Evolutionary conservation across 1,140 invertebrate genomes (phyloP).

Genomic region (Magallana angulata): DNA sequence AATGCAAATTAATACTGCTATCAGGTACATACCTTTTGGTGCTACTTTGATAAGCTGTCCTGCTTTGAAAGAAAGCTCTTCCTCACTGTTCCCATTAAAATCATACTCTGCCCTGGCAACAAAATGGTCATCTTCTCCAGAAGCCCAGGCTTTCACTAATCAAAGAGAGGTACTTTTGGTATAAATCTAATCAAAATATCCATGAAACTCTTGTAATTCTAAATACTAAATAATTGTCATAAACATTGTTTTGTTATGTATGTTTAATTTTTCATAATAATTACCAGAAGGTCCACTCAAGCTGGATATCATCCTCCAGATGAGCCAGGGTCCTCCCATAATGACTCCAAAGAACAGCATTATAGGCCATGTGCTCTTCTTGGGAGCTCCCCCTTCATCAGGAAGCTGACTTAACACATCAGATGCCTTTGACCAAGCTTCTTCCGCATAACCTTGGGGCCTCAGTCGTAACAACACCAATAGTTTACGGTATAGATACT

Average conservation of each 20-base stretch:
- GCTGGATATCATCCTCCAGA: conserved; percentile 89
- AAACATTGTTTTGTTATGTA: too few relatives aligned
- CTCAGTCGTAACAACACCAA: conserved; percentile 84
- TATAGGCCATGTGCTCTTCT: conserved; percentile 82
- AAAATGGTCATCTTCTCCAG: conserved; percentile 83
- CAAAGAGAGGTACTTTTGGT: conserved; percentile 26
- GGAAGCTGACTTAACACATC: conserved; percentile 55
- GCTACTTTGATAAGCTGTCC: conserved; percentile 90
- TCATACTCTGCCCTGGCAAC: conserved; percentile 88
- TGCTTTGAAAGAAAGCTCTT: conserved; percentile 88
- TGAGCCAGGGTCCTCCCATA: conserved; percentile 93
- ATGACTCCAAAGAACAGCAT: conserved; percentile 91
- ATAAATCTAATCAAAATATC: background rate
- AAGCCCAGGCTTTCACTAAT: conserved; percentile 83
- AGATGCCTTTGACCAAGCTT: conserved; percentile 75
- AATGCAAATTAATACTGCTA: too few relatives aligned
- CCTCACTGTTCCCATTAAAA: conserved; percentile 85
- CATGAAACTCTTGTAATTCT: too few relatives aligned
- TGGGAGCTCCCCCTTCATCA: conserved; percentile 54
- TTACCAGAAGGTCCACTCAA: conserved; percentile 56
- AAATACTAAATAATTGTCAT: too few relatives aligned
- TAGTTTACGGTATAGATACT: conserved; percentile 89
- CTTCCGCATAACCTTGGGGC: conserved; percentile 72
- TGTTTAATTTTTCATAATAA: background rate
- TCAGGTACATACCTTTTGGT: conserved; percentile 83